Conservation (phyloP, 2,888 invertebrate species). For the Nomada goodeniana region DNA sequence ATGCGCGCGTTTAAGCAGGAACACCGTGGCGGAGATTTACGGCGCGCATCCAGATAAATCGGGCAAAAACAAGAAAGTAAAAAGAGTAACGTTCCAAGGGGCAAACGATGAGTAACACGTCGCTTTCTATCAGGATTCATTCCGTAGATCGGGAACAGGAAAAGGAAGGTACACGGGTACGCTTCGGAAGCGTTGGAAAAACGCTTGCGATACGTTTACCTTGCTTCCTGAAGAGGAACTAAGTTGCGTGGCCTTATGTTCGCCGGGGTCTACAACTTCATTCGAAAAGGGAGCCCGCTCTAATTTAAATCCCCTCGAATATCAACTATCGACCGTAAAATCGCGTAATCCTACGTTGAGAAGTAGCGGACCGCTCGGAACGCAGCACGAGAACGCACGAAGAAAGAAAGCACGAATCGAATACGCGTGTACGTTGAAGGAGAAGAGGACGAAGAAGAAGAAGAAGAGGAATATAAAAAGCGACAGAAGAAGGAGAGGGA, state of each 20-base stretch:
- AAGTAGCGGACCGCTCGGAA: neutral
- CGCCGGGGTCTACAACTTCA: too few species aligned
- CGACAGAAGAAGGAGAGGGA: neutral
- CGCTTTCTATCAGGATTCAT: conserved; percentile 2
- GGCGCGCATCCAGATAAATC: neutral
- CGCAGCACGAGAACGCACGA: neutral
- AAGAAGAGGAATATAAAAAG: conserved; percentile 22
- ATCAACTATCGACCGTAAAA: neutral
- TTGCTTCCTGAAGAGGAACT: too few species aligned
- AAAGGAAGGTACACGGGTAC: neutral
- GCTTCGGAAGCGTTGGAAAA: neutral
- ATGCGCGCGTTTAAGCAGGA: neutral
- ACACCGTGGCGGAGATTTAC: conserved; percentile 20
- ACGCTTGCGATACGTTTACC: too few species aligned
- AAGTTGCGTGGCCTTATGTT: too few species aligned
- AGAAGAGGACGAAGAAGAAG: neutral
- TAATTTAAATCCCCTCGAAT: too few species aligned
- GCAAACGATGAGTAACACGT: conserved; percentile 4
- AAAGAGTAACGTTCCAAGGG: neutral
- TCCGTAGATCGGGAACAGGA: neutral
- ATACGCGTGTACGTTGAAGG: neutral
- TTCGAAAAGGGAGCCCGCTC: too few species aligned
- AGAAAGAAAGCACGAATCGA: conserved; percentile 22
- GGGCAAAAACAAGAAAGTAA: neutral
- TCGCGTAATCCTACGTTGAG: neutral